phyloP scores from a whole-genome alignment of 2,888 invertebrate genomes.

The Drosophila rubida region DNA sequence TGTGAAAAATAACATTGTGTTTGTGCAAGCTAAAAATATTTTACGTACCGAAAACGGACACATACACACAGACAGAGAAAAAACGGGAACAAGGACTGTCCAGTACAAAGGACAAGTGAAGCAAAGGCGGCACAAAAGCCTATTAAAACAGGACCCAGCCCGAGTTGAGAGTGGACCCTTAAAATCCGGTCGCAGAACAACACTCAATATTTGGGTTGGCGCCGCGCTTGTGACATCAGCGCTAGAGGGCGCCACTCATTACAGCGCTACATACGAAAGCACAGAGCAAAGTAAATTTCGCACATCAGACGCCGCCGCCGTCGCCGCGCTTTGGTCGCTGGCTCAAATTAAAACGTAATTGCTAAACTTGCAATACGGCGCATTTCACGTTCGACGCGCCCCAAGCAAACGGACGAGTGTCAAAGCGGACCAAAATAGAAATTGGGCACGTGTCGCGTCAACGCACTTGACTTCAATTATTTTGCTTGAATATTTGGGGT shows the following conservation, averaged over 20 bases:
- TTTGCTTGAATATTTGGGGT: slow-evolving; percentile 16
- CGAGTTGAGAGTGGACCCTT: neutral
- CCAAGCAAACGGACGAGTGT: slow-evolving; percentile 35
- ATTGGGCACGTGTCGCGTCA: slow-evolving; percentile 25
- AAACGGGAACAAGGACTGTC: slow-evolving; percentile 8
- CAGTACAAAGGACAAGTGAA: slow-evolving; percentile 37
- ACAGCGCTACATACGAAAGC: neutral
- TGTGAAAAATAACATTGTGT: slow-evolving; percentile 20
- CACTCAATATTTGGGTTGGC: slow-evolving; percentile 59
- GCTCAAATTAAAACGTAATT: slow-evolving; percentile 59
- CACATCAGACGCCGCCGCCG: slow-evolving; percentile 15
- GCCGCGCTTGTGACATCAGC: slow-evolving; percentile 48
- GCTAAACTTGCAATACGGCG: slow-evolving; percentile 27
- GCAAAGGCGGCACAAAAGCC: slow-evolving; percentile 58
- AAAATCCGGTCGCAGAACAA: slow-evolving; percentile 31
- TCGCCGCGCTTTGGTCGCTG: slow-evolving; percentile 12
- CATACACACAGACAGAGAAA: slow-evolving; percentile 14
- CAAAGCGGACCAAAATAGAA: slow-evolving; percentile 27
- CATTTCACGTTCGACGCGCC: slow-evolving; percentile 24
- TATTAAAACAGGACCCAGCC: slow-evolving; percentile 52
- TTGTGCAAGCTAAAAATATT: slow-evolving; percentile 41
- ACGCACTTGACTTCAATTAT: slow-evolving; percentile 19
- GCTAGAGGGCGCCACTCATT: slow-evolving; percentile 47
- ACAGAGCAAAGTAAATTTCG: slow-evolving; percentile 36
- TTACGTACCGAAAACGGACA: slow-evolving; percentile 23